phyloP scores from a whole-genome alignment of 2,797 vertebrate species.

The Falco biarmicus region DNA sequence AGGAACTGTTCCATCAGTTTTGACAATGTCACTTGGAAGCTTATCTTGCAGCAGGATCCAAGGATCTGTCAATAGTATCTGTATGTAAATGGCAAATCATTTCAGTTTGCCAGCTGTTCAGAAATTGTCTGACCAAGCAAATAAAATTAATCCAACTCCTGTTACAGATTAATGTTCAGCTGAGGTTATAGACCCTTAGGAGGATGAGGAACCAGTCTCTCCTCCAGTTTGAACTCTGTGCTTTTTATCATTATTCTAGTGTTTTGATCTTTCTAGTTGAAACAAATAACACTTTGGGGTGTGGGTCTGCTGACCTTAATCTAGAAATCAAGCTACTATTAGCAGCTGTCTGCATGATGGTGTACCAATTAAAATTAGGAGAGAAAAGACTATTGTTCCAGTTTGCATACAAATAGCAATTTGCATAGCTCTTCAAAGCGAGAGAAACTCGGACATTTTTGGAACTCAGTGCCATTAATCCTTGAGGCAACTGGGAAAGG shows the following conservation, averaged over 20 bases:
- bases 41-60: constrained; percentile 46
- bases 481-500: constrained; percentile 32
- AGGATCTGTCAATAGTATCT: constrained; percentile 43
- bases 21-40: constrained; percentile 51
- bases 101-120: constrained; percentile 74
- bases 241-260: constrained; percentile 64
- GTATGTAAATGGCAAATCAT: constrained; percentile 58
- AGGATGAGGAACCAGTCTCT: constrained; percentile 48
- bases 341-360: constrained; percentile 48
- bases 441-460: constrained; percentile 46
- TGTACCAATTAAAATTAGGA: constrained; percentile 76
- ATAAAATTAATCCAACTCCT: constrained; percentile 58
- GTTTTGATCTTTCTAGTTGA: constrained; percentile 70
- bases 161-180: constrained; percentile 57
- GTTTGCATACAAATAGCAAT: constrained; percentile 72
- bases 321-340: constrained; percentile 71
- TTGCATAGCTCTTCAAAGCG: constrained; percentile 65
- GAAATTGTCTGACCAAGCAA: constrained; percentile 65
- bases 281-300: constrained; percentile 61
- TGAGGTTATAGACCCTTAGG: constrained; percentile 42
- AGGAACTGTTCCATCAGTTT: constrained; percentile 41
- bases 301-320: constrained; percentile 74
- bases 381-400: constrained; percentile 73
- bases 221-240: constrained; percentile 51
- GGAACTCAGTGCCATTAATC: constrained; percentile 52